Conservation (phyloP, 1,140 invertebrate species). For the Tribolium madens region DNA sequence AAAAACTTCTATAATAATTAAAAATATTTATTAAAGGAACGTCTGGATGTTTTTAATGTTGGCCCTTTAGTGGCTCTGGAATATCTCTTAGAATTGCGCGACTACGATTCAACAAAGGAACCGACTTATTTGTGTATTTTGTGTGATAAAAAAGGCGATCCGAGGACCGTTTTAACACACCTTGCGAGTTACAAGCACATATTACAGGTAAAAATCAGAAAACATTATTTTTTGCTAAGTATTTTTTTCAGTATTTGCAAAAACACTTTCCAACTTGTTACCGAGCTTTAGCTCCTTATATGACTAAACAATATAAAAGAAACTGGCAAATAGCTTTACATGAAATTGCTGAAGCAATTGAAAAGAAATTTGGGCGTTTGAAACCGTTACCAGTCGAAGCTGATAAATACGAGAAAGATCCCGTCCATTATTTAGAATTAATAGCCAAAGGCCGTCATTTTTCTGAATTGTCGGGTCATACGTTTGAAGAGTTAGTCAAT, state of each 20-base stretch:
- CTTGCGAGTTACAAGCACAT: slow-evolving; percentile 78
- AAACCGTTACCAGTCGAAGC: slow-evolving; percentile 70
- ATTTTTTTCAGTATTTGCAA: slow-evolving; percentile 67
- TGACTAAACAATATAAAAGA: slow-evolving; percentile 67
- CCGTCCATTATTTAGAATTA: slow-evolving; percentile 69
- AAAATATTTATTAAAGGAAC: slow-evolving; percentile 53
- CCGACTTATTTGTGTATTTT: slow-evolving; percentile 80
- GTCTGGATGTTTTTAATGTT: slow-evolving; percentile 62
- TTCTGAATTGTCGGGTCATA: slow-evolving; percentile 61
- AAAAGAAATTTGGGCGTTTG: slow-evolving; percentile 72
- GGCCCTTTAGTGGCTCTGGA: slow-evolving; percentile 71
- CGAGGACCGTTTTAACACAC: slow-evolving; percentile 80
- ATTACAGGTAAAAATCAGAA: slow-evolving; percentile 52
- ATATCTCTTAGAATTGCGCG: slow-evolving; percentile 78
- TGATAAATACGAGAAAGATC: slow-evolving; percentile 69
- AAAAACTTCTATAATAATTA: not conserved
- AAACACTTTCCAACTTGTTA: slow-evolving; percentile 69
- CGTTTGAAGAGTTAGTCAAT: slow-evolving; percentile 62
- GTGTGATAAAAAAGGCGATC: slow-evolving; percentile 81
- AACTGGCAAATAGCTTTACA: slow-evolving; percentile 68
- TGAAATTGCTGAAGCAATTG: slow-evolving; percentile 72
- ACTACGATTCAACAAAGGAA: slow-evolving; percentile 72
- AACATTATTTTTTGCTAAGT: slow-evolving; percentile 1
- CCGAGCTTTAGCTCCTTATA: slow-evolving; percentile 61
- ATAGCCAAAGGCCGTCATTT: slow-evolving; percentile 70